Percentiles rank a stretch among this genome's conserved stretches.
These are phyloP conservation scores for Nymphalis io DNA, from an alignment of 1,140 invertebrate species.

Conservation along the genomic window DNA sequence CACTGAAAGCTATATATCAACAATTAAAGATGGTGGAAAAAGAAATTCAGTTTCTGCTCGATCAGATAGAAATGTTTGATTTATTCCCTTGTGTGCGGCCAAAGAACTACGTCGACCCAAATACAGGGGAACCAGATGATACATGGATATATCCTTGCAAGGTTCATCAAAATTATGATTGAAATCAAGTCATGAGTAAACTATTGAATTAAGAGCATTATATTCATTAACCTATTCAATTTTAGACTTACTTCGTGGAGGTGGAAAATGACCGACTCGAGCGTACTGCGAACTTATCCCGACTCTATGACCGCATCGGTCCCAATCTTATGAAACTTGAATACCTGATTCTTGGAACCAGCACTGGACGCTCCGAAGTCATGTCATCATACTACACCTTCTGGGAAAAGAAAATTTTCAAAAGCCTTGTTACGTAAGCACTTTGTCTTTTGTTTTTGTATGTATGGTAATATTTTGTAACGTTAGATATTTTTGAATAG, in stretches of 20 bases:
- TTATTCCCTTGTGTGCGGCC: conserved; percentile 78
- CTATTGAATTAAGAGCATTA: not conserved
- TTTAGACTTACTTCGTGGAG: conserved; percentile 85
- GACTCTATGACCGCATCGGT: conserved; percentile 87
- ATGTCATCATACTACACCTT: conserved; percentile 86
- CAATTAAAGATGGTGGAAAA: conserved; percentile 89
- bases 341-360: conserved; percentile 85
- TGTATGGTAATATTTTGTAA: too few relatives aligned
- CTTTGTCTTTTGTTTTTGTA: conserved; percentile 48
- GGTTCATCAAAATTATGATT: conserved; percentile 40
- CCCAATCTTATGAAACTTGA: conserved; percentile 92
- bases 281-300: conserved; percentile 83
- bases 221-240: not conserved
- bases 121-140: conserved; percentile 50
- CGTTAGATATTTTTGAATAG: too few relatives aligned
- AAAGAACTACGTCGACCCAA: conserved; percentile 58
- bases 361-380: conserved; percentile 82
- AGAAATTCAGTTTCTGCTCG: conserved; percentile 84
- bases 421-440: conserved; percentile 61
- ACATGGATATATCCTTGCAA: conserved; percentile 75
- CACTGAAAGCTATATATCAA: conserved; percentile 65
- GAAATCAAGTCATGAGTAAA: not conserved
- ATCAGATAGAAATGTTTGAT: conserved; percentile 82
- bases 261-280: conserved; percentile 85
- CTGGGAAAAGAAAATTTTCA: conserved; percentile 87